These are phyloP conservation scores for Riptortus pedestris DNA, from an alignment of 1,140 invertebrate genomes.

Conservation along the genomic window DNA sequence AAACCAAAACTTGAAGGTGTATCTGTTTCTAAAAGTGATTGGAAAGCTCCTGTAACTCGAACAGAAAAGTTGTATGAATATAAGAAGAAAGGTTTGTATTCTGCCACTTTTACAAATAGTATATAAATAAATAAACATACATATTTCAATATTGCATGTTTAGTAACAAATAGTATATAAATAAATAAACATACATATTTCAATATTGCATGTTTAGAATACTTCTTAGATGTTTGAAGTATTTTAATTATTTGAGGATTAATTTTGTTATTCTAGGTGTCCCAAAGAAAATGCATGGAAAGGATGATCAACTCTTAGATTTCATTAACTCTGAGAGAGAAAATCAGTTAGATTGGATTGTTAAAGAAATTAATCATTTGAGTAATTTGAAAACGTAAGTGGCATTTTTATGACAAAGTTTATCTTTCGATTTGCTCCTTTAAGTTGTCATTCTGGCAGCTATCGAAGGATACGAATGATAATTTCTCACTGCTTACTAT, in stretches of 20 bases:
- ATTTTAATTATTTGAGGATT: too few relatives aligned
- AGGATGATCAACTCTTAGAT: constrained; percentile 18
- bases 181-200: too few relatives aligned
- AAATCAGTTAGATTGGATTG: constrained; percentile 44
- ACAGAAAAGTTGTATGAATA: constrained; percentile 23
- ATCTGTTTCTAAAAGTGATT: neutral
- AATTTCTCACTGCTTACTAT: neutral
- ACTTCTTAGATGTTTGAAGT: too few relatives aligned
- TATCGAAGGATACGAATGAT: too few relatives aligned
- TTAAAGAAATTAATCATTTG: constrained; percentile 43
- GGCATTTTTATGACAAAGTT: constrained; percentile 21
- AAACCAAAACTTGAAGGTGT: neutral
- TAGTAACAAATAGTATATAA: too few relatives aligned
- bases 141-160: too few relatives aligned
- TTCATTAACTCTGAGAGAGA: constrained; percentile 40
- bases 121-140: too few relatives aligned
- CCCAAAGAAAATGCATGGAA: neutral
- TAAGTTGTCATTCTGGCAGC: too few relatives aligned
- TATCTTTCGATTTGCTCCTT: too few relatives aligned
- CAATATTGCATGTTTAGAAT: too few relatives aligned
- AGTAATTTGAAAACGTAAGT: constrained; percentile 41
- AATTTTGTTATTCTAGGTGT: neutral
- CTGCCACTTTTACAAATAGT: neutral
- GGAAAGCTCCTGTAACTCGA: constrained; percentile 6
- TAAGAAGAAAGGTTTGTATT: neutral